Percentiles rank a stretch among this genome's conserved stretches.
Conservation (phyloP, 2,888 invertebrate species). For the Drosophila pegasa region DNA sequence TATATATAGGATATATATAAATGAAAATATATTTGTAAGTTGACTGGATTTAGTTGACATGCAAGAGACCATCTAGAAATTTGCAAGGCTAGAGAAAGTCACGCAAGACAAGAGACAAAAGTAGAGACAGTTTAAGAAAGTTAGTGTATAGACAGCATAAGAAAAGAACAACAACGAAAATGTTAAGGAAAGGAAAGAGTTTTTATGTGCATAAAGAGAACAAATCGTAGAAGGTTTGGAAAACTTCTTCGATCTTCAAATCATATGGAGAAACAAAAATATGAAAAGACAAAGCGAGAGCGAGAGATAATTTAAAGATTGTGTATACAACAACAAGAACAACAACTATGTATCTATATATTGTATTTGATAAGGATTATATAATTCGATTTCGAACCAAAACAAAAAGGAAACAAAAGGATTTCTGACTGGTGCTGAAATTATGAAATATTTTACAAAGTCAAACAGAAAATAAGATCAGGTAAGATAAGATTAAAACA, state of each 20-base stretch:
- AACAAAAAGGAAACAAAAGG: constrained; percentile 30
- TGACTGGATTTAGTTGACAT: constrained; percentile 48
- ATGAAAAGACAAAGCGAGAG: constrained; percentile 13
- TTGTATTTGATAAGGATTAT: constrained; percentile 57
- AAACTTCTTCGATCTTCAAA: neutral
- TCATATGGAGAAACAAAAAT: constrained; percentile 17
- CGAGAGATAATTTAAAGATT: constrained; percentile 22
- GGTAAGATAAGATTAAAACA: neutral
- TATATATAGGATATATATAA: constrained; percentile 7
- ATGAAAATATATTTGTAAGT: constrained; percentile 28
- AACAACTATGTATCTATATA: constrained; percentile 79
- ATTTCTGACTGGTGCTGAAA: constrained; percentile 69
- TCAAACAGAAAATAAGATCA: constrained; percentile 26
- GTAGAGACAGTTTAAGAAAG: constrained; percentile 30
- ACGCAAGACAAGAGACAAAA: constrained; percentile 68
- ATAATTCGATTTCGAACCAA: constrained; percentile 57
- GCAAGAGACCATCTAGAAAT: constrained; percentile 71
- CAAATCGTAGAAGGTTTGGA: neutral
- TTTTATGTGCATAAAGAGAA: constrained; percentile 5
- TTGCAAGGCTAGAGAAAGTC: constrained; percentile 68
- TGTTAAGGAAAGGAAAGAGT: neutral
- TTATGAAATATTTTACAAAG: constrained; percentile 62
- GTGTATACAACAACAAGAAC: constrained; percentile 81
- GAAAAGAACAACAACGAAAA: constrained; percentile 11
- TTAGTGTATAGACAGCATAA: constrained; percentile 30